Evolutionary conservation across 2,797 vertebrate species (phyloP), one percentile per base, ranked within the genome.

Genomic region (Hoplostethus atlanticus): DNA sequence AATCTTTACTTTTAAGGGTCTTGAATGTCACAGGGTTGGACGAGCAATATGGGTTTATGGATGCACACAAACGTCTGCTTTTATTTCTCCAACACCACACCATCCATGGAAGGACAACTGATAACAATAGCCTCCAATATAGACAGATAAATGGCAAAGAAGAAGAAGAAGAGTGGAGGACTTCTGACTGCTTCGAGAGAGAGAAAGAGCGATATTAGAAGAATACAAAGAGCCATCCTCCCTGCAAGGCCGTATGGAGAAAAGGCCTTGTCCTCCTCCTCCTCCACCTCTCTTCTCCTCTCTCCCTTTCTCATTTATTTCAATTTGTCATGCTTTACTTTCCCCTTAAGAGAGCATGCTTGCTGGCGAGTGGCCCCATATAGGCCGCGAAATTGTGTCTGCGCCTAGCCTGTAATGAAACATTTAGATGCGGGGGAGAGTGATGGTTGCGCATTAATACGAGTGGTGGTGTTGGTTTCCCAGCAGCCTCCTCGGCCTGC

Each of bases 271-370:
- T 78, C 67, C 76, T 61, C 76, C 68, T 84, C 71, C 25, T 71
- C 87, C 36, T 7, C 88, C 82, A 72, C 88, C 36, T 83, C 79
- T 84, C 76, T 79, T 68, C 76, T 79, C 84, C 75, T 38, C 73
- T 89, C 64, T 30, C 86, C 75, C 9, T 6, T 85, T 93, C 92
- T 95, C 93, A 95, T 94, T 95, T 95, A 94, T 94, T 96, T 95
- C 95, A 93, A 96, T 95, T 96, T 95, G 92, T 91, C 92, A 92
- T 85, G 92, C 93, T 92, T 94, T 95, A 36, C 84, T 89, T 91
- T 94, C 89, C 92, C 84, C 85, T 88, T 91, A 92, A 94, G 89
- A 93, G 89, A 81, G 64, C 81, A 71, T 57, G 81, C 89, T 88
- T 83, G 79, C 87, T 88, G 87, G 79, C 83, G 86, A 82, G 77